Conservation (phyloP, 2,113 vertebrate species). For the Calyptommatus sinebrachiatus region DNA sequence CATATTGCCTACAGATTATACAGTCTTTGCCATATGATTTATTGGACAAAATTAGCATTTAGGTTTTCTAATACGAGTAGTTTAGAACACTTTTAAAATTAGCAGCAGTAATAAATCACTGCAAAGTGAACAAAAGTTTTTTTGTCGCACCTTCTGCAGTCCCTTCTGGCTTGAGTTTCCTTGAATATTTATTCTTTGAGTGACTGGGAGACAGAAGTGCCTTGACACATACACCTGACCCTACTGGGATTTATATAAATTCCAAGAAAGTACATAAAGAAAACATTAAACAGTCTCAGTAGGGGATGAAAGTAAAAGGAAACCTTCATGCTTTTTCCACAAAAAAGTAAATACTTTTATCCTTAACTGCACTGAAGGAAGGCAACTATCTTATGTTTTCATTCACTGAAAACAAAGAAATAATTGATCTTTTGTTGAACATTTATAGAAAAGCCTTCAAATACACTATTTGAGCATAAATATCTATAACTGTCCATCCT, state of each 20-base stretch:
- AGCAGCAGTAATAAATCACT: not conserved
- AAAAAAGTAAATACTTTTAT: not conserved
- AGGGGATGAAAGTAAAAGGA: not conserved
- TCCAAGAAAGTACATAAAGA: not conserved
- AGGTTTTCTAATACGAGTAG: no score
- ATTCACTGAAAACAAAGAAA: not conserved
- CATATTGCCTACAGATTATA: no score
- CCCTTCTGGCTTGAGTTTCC: slow-evolving; percentile 1
- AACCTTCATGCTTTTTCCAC: not conserved
- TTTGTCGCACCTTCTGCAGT: not conserved
- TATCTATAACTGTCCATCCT: not conserved
- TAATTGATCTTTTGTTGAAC: not conserved
- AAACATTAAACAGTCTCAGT: not conserved
- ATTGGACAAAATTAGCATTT: no score
- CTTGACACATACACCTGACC: not conserved
- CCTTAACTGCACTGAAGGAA: not conserved
- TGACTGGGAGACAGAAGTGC: not conserved
- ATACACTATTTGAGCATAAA: no score
- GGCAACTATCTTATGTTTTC: not conserved
- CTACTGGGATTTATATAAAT: not conserved
- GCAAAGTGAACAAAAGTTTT: not conserved
- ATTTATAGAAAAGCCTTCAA: no score
- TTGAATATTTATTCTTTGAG: slow-evolving; percentile 12
- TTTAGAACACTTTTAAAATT: not conserved
- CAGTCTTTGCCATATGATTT: no score